phyloP scores from a whole-genome alignment of 37 sponge, comb jelly and placozoan species.

The Diacarnus erythraeanus region DNA sequence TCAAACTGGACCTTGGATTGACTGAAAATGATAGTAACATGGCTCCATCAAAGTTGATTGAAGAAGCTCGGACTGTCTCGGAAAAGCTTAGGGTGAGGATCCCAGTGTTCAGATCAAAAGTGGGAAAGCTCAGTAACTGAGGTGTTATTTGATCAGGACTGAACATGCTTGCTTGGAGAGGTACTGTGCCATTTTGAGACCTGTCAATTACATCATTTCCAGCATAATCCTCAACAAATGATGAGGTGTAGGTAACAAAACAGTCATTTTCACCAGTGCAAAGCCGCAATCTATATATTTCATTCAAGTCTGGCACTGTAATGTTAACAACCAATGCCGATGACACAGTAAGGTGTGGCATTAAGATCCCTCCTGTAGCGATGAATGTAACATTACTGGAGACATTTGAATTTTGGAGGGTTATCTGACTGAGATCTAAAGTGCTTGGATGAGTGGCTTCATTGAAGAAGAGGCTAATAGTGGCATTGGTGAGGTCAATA shows the following conservation, averaged over 20 bases:
- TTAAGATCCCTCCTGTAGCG: slow-evolving; percentile 64
- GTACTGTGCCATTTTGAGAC: slow-evolving; percentile 4
- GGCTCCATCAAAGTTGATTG: slow-evolving; percentile 43
- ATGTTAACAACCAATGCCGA: slow-evolving; percentile 54
- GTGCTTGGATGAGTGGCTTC: slow-evolving; percentile 60
- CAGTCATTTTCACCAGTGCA: slow-evolving; percentile 53
- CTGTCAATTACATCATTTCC: slow-evolving; percentile 30
- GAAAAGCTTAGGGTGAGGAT: slow-evolving; percentile 71
- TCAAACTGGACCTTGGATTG: neutral
- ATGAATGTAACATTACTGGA: slow-evolving; percentile 12
- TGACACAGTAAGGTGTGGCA: slow-evolving; percentile 39
- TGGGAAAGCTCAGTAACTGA: slow-evolving; percentile 34
- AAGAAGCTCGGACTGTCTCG: slow-evolving; percentile 76
- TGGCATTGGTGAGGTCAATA: slow-evolving; percentile 72
- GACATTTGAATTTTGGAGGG: slow-evolving; percentile 38
- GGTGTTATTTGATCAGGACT: slow-evolving; percentile 64
- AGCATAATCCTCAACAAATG: slow-evolving; percentile 51
- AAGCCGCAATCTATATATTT: slow-evolving; percentile 58
- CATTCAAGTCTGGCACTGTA: slow-evolving; percentile 62
- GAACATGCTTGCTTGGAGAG: slow-evolving; percentile 22
- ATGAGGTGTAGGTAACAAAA: slow-evolving; percentile 27
- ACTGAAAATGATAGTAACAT: slow-evolving; percentile 15
- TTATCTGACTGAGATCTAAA: slow-evolving; percentile 44
- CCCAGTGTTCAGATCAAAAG: slow-evolving; percentile 63
- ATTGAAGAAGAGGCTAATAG: slow-evolving; percentile 58